These are phyloP conservation scores for cattle (Bos taurus) DNA, from an alignment of 2,113 vertebrate species.

Conservation along the genomic window ARS-UCD2.0 NC_037346.1:35497501-35498000, in stretches of 20 bases:
- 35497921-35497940: background rate
- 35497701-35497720: background rate
- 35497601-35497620: background rate
- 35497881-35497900: conserved; percentile 76
- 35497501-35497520: background rate
- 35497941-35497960: background rate
- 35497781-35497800: conserved; percentile 81
- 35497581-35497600: background rate
- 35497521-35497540: background rate
- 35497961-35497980: background rate
- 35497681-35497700: background rate
- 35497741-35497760: background rate
- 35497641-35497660: background rate
- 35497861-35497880: conserved; percentile 85
- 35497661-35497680: background rate
- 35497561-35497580: background rate
- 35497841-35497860: conserved; percentile 89
- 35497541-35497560: background rate
- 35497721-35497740: background rate
- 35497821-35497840: conserved; percentile 86
- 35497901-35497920: conserved; percentile 46
- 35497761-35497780: background rate
- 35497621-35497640: background rate
- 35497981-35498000: background rate
- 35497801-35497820: conserved; percentile 87